Evolutionary conservation across 2,113 vertebrate species (phyloP).

Genomic region (Tapirus terrestris): DNA sequence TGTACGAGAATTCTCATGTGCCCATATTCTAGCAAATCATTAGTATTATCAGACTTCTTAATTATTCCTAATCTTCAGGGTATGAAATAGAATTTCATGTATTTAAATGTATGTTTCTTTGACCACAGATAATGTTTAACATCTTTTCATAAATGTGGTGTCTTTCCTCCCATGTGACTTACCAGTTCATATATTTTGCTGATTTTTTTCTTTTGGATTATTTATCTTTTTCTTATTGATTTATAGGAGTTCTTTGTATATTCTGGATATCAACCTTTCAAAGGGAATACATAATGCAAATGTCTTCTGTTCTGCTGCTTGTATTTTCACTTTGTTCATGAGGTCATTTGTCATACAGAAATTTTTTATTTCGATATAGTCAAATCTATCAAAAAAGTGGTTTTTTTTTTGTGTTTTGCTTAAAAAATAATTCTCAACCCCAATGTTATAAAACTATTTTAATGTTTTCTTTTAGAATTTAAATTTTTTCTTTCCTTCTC

Average conservation of each 20-base stretch:
- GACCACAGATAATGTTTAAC: background rate
- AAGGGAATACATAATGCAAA: background rate
- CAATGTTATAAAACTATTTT: background rate
- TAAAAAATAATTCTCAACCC: constrained; percentile 4
- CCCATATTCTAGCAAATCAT: background rate
- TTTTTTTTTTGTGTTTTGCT: background rate
- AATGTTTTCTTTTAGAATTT: constrained; percentile 33
- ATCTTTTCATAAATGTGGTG: background rate
- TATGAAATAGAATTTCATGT: background rate
- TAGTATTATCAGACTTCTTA: background rate
- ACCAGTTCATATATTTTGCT: background rate
- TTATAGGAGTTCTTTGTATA: background rate
- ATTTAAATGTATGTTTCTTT: constrained; percentile 34
- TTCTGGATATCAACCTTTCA: background rate
- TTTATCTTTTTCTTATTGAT: constrained; percentile 27
- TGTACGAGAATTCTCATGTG: background rate
- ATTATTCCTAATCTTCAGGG: background rate
- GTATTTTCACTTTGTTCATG: constrained; percentile 36
- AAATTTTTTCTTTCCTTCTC: background rate
- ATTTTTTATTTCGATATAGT: constrained; percentile 2
- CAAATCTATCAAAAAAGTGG: background rate
- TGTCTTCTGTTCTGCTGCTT: background rate
- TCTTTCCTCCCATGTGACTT: background rate
- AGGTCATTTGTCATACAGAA: background rate
- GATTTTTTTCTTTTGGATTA: background rate